These are phyloP conservation scores for Cyanoramphus novaezelandiae DNA, from an alignment of 2,113 vertebrate species.

Conservation along the genomic window DNA sequence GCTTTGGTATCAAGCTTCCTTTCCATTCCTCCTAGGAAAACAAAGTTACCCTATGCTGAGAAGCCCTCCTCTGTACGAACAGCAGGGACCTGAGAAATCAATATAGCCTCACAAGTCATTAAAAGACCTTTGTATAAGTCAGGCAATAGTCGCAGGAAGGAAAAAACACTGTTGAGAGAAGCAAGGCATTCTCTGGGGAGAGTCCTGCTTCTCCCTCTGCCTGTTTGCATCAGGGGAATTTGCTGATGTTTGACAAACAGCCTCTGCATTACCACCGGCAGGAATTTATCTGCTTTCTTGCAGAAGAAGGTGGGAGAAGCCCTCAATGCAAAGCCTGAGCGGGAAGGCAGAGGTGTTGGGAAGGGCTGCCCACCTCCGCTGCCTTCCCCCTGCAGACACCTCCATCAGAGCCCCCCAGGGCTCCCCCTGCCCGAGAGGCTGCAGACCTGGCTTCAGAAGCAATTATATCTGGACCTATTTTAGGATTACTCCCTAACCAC, in stretches of 20 bases:
- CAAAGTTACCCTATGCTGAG: neutral
- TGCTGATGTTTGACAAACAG: neutral
- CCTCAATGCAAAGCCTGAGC: accelerated
- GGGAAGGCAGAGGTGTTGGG: neutral
- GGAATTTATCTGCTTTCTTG: neutral
- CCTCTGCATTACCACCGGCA: accelerated
- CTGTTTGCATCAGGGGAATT: neutral
- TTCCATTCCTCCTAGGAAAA: neutral
- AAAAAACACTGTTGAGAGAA: neutral
- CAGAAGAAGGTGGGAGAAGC: neutral
- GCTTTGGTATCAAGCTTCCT: neutral
- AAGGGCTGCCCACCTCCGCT: neutral
- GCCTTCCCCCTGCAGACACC: neutral
- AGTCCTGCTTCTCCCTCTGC: neutral
- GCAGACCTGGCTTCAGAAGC: constrained; percentile 64
- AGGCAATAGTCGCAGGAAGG: constrained; percentile 5
- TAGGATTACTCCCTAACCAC: constrained; percentile 79
- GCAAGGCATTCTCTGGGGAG: neutral
- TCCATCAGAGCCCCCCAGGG: neutral
- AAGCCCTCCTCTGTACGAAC: neutral
- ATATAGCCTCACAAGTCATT: constrained; percentile 2
- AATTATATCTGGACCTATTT: constrained; percentile 74
- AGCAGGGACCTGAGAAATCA: constrained; percentile 14
- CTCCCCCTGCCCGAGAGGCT: constrained; percentile 2
- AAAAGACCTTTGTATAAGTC: neutral